Base-by-base conservation (phyloP, 92 coral and sea anemone species). In the Epizoanthus rinbou region DNA sequence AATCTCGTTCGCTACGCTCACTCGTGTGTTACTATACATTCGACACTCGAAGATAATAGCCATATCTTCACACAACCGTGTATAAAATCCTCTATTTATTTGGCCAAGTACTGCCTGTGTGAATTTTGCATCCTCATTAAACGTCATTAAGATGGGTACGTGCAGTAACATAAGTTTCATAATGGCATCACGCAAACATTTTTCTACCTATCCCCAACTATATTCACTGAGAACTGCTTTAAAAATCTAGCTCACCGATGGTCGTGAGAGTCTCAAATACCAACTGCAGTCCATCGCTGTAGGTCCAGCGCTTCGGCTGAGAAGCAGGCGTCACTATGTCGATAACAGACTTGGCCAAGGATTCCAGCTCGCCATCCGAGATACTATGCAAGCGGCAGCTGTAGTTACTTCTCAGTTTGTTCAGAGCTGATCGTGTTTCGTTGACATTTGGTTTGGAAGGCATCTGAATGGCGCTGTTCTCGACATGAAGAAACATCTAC, bases 191-290 rank as follows among this genome's bases (percentile, higher is more conserved):
- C 31, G 31, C n/a, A n/a, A 28, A 28, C 31, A 28, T 28, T 0
- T 28, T 28, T 0, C 31, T 28, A 28, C 0, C 31, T 28, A 28
- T 28, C 31, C 31, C 31, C 2, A 28, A 28, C 31, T 28, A 28
- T 28, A n/a, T n/a, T n/a, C n/a, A n/a, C 31, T 28, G 31, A 28
- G 31, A 28, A 28, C 31, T 28, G 31, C 31, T 28, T 28, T 28
- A 28, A 28, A 28, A 28, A 28, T 28, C 0, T 15, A 50, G 16
- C 80, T 28, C n/a, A 74, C 80, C 80, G 64, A 74, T 28, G 1
- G 80, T 74, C 25, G 80, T 53, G 6, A 74, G 16, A 25, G 80
- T 74, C 47, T 74, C 80, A 28, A 74, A 74, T 10, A 8, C 80
- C 6, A 74, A 47, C 16, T 74, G 80, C 3, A 53, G 5, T 2